These are phyloP conservation scores for Leptopilina drosophilae DNA, from an alignment of 2,888 invertebrate species.

Conservation along the genomic window DNA sequence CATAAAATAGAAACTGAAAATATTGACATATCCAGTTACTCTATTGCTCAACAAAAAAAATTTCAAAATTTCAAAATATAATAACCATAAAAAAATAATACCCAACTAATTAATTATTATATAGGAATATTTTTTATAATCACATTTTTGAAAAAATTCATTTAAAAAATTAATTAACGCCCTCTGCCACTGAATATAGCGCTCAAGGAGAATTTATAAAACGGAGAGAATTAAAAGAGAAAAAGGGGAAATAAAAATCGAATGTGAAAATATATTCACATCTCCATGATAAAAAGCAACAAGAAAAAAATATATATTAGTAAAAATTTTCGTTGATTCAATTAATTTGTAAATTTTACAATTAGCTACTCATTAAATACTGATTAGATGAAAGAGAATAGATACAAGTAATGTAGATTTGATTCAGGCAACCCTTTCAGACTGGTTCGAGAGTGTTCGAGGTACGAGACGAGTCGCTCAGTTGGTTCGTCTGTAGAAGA, in stretches of 20 bases:
- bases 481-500: slow-evolving; percentile 67
- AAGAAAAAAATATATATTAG: too few species aligned
- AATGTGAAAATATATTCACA: neutral
- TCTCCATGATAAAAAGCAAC: too few species aligned
- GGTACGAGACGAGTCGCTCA: slow-evolving; percentile 55
- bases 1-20: too few species aligned
- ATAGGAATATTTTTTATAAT: neutral
- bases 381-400: slow-evolving; percentile 18
- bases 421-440: slow-evolving; percentile 55
- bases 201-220: neutral
- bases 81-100: neutral
- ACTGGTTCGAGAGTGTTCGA: slow-evolving; percentile 54
- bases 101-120: neutral
- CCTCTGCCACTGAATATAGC: neutral
- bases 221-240: neutral
- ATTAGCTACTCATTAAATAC: slow-evolving; percentile 12
- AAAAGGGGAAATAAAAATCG: neutral
- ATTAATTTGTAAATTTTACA: neutral
- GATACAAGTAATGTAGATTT: slow-evolving; percentile 41
- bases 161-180: neutral
- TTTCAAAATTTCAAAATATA: too few species aligned
- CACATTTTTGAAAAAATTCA: neutral
- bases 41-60: too few species aligned
- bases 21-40: too few species aligned
- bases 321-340: neutral